Percentiles rank a stretch among this genome's conserved stretches.
These are phyloP conservation scores for Forbesichthys papilliferus DNA, from an alignment of 2,113 vertebrate species.

Conservation along the genomic window DNA sequence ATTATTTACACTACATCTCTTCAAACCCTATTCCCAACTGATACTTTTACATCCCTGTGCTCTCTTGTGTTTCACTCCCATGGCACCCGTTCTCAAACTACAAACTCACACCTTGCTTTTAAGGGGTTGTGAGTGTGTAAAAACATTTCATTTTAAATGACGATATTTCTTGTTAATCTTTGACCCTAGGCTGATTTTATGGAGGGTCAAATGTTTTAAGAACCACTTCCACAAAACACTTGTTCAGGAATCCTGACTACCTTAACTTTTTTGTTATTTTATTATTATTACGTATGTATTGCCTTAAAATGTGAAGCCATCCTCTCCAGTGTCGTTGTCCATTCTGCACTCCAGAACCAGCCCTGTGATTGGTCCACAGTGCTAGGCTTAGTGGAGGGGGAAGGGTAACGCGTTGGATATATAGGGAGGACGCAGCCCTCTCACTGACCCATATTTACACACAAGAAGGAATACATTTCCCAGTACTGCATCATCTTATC, in stretches of 20 bases:
- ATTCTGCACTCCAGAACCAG: not conserved
- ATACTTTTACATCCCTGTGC: not conserved
- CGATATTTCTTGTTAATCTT: not conserved
- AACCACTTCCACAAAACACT: too few species aligned
- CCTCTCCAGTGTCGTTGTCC: not conserved
- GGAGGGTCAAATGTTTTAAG: too few species aligned
- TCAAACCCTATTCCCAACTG: not conserved
- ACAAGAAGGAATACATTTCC: constrained; percentile 1
- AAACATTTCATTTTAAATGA: not conserved
- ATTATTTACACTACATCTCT: not conserved
- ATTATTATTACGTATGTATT: too few species aligned
- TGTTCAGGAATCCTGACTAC: too few species aligned
- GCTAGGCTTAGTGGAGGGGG: constrained; percentile 8
- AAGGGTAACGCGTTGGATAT: not conserved
- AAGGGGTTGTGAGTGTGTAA: too few species aligned
- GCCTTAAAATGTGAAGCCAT: not conserved
- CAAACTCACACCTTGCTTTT: too few species aligned
- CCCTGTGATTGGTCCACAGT: constrained; percentile 7
- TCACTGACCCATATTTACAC: constrained; percentile 34
- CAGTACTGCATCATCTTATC: constrained; percentile 2
- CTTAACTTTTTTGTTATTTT: too few species aligned
- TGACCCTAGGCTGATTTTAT: not conserved
- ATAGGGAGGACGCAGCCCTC: constrained; percentile 8
- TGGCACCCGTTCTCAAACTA: too few species aligned
- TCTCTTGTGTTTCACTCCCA: not conserved